A percentile compares a stretch with the other conserved stretches of the same genome.
Conservation (phyloP, 1,140 invertebrate genomes). For the Scaptomyza pallida region DNA sequence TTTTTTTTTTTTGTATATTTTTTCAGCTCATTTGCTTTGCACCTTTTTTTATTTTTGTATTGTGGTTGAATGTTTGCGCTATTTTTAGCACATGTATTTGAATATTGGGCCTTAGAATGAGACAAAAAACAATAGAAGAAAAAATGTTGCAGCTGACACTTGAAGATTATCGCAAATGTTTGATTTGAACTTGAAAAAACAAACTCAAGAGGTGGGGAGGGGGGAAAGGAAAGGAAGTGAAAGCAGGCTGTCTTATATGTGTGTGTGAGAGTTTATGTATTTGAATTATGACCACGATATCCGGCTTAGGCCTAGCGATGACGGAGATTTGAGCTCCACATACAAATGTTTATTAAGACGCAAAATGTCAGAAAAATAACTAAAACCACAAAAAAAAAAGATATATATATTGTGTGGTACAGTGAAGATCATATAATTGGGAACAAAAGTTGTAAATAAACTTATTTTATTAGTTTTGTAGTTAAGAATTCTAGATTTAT, state of each 20-base stretch:
- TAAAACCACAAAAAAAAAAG: conserved; percentile 24
- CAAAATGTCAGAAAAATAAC: conserved; percentile 16
- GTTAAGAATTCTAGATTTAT: too few species aligned
- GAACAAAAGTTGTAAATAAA: background rate
- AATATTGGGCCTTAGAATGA: conserved; percentile 41
- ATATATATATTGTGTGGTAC: too few species aligned
- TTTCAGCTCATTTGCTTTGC: conserved; percentile 75
- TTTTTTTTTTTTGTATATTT: conserved; percentile 42
- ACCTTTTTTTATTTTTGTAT: conserved; percentile 45
- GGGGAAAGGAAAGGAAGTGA: conserved; percentile 40
- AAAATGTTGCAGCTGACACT: conserved; percentile 71
- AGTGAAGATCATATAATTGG: background rate
- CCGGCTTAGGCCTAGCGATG: conserved; percentile 48
- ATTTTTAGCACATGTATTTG: conserved; percentile 39
- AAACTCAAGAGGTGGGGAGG: conserved; percentile 17
- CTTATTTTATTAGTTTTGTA: too few species aligned
- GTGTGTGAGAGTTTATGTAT: conserved; percentile 17
- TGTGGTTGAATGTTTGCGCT: conserved; percentile 8
- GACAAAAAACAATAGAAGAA: conserved; percentile 30
- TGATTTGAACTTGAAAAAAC: conserved; percentile 74
- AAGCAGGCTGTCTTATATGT: conserved; percentile 34
- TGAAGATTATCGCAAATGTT: conserved; percentile 76
- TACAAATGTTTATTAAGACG: conserved; percentile 67
- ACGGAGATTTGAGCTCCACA: conserved; percentile 48
- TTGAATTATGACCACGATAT: conserved; percentile 60